These are phyloP conservation scores for Cyaniris semiargus DNA, from an alignment of 2,888 invertebrate genomes.

Conservation along the genomic window DNA sequence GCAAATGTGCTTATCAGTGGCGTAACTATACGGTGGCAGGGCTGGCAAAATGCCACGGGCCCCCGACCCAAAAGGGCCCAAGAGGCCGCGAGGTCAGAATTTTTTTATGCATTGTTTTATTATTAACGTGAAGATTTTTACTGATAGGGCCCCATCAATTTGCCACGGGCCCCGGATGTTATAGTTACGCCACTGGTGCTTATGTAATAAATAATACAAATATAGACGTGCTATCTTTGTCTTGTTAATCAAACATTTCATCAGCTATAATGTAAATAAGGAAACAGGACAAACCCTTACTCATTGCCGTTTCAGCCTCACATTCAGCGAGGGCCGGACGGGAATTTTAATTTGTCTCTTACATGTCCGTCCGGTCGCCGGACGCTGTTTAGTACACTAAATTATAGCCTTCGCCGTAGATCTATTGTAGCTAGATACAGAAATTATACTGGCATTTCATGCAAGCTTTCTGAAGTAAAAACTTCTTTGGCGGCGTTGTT, in stretches of 20 bases:
- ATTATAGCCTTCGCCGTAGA: conserved; percentile 18
- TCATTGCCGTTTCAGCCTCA: neutral
- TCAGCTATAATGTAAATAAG: neutral
- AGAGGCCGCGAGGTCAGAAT: no score
- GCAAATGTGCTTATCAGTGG: no score
- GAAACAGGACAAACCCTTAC: neutral
- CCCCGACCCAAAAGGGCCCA: no score
- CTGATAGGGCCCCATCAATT: no score
- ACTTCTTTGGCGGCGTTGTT: no score
- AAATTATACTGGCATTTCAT: neutral
- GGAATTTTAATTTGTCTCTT: conserved; percentile 25
- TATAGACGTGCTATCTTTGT: neutral
- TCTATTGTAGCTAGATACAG: neutral
- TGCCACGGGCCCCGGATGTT: no score
- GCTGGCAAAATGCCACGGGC: no score
- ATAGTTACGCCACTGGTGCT: no score
- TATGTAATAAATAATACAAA: no score
- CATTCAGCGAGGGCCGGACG: neutral
- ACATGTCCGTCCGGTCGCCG: conserved; percentile 18
- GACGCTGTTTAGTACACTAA: conserved; percentile 18
- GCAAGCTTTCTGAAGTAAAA: neutral
- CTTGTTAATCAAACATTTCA: neutral
- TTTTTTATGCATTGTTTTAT: no score
- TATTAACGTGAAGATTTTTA: no score
- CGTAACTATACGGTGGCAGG: no score